Conservation (phyloP, 92 coral and sea anemone genomes). For the Chrysogorgia sp. region DNA sequence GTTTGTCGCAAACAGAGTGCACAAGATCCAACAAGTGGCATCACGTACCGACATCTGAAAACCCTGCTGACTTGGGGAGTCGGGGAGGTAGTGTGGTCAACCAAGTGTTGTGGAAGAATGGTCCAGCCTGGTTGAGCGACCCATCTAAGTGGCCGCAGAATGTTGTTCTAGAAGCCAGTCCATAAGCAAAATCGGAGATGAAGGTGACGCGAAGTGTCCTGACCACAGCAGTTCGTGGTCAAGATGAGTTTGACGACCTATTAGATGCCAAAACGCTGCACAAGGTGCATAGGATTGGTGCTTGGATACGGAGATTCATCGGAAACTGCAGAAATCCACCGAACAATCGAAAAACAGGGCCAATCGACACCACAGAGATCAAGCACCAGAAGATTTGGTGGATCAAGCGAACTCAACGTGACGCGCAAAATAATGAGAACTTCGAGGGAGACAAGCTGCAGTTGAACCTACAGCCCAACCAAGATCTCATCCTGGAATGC, state of each 20-base stretch:
- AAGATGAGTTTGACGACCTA: slow-evolving; percentile 21
- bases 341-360: slow-evolving; percentile 38
- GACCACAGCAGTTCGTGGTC: slow-evolving; percentile 3
- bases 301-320: slow-evolving; percentile 53
- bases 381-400: slow-evolving; percentile 38
- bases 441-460: slow-evolving; percentile 42
- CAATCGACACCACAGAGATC: slow-evolving; percentile 48
- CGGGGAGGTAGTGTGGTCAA: slow-evolving; percentile 33
- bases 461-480: slow-evolving; percentile 49
- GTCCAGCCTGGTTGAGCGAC: slow-evolving; percentile 25
- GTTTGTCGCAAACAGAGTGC: slow-evolving; percentile 32
- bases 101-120: slow-evolving; percentile 27
- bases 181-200: slow-evolving; percentile 45
- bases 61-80: slow-evolving; percentile 53
- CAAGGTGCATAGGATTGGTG: slow-evolving; percentile 45
- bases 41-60: slow-evolving; percentile 31
- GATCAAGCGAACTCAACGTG: slow-evolving; percentile 44
- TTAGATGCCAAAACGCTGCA: slow-evolving; percentile 4
- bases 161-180: slow-evolving; percentile 20
- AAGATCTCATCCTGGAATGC: slow-evolving; percentile 43
- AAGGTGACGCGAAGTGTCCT: slow-evolving; percentile 40
- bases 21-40: slow-evolving; percentile 46
- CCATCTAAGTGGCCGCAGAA: slow-evolving; percentile 53
- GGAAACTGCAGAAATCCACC: slow-evolving; percentile 15
- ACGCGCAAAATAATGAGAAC: slow-evolving; percentile 16